Base-by-base conservation (phyloP, 2,888 invertebrate genomes). In the Sipunculus nudus region DNA sequence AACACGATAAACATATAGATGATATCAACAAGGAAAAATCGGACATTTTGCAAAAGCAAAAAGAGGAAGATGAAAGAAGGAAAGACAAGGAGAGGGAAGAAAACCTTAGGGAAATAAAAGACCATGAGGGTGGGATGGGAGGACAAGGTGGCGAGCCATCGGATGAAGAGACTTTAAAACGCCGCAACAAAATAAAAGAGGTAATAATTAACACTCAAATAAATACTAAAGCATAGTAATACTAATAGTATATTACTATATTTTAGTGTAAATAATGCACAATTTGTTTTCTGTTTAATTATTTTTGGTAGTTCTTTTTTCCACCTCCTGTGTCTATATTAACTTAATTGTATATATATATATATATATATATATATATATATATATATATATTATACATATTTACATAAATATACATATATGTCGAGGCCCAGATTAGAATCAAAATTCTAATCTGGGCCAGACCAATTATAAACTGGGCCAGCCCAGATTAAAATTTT, bases 141-240 rank as follows among this genome's bases (percentile, higher is more conserved):
- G 56, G 29, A 25, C 21, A 54, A 26, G 53, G 41, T 1, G 49
- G 45, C 3, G 50, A 41, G 31, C 50, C 48, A 39, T 2, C 39
- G 25, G 31, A 43, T 29, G 53, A 53, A 41, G 35, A 26, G 16
- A 49, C 19, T 6, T 25, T 23, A 39, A 8, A 28, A 38, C 32
- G 48, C 8, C 41, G 31, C 13, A 28, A 59, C n/a, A 65, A 61
- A 59, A 48, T 65, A 13, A 47, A 62, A 49, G 58, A 65, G 61
- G 65, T 65, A 28, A 31, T 35, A 16, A 10, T 46, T 25, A 5
- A n/a, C n/a, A n/a, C n/a, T n/a, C n/a, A n/a, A n/a, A n/a, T n/a
- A n/a, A n/a, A n/a, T n/a, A n/a, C n/a, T n/a, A n/a, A n/a, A n/a
- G n/a, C n/a, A n/a, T n/a, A n/a, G n/a, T n/a, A n/a, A n/a, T n/a